Conservation (phyloP, 2,888 invertebrate genomes). For the Druceiella hillmani region DNA sequence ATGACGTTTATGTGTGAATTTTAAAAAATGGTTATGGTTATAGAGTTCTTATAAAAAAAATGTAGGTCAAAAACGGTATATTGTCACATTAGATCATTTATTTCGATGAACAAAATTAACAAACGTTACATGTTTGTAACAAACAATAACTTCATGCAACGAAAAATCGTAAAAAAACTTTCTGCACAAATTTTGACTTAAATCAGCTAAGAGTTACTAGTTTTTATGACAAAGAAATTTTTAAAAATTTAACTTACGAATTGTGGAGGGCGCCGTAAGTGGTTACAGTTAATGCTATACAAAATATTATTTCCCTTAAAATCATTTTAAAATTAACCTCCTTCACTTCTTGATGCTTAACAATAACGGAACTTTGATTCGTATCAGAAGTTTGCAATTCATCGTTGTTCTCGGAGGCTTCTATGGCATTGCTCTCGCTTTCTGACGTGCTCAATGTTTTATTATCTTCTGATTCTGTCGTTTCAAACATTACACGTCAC, state of each 20-base stretch:
- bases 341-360: too few relatives aligned
- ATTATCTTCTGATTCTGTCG: slow-evolving; percentile 42
- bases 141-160: too few relatives aligned
- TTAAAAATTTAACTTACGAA: slow-evolving; percentile 52
- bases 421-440: too few relatives aligned
- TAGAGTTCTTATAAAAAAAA: slow-evolving; percentile 32
- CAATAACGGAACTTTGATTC: too few relatives aligned
- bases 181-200: slow-evolving; percentile 1
- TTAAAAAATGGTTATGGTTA: too few relatives aligned
- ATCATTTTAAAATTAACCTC: slow-evolving; percentile 49
- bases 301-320: slow-evolving; percentile 59
- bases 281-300: slow-evolving; percentile 58
- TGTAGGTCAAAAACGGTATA: background rate
- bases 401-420: too few relatives aligned
- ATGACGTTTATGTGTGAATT: too few relatives aligned
- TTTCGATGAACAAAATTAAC: background rate
- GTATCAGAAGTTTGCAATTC: too few relatives aligned
- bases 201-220: slow-evolving; percentile 1
- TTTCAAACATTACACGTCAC: slow-evolving; percentile 54
- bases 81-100: background rate
- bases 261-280: slow-evolving; percentile 67
- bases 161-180: too few relatives aligned
- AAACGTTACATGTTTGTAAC: background rate
- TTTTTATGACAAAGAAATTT: slow-evolving; percentile 13
- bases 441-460: slow-evolving; percentile 45